Evolutionary conservation across 2,797 vertebrate species (phyloP), one percentile per base, ranked within the genome.

Genomic region (Danio kyathit): DNA sequence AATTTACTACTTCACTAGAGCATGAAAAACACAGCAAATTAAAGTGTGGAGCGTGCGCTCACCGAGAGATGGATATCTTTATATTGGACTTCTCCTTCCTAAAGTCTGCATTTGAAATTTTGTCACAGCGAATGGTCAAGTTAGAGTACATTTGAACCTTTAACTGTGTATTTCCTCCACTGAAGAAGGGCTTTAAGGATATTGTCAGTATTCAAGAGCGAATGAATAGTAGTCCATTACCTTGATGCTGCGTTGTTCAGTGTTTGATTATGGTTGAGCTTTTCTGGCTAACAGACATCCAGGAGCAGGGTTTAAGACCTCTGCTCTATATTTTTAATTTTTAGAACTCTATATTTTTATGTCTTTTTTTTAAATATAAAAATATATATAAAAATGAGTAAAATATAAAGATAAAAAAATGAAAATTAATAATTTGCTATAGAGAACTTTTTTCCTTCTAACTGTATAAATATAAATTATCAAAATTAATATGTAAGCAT

Each of bases 1-100:
- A 96, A 96, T 97, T 98, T 97, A 95, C 94, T 97, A 95, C 95
- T 95, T 95, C 96, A 97, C 90, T 96, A 95, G 96, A 98, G 96
- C 96, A 95, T 96, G 96, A 96, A 96, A 96, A 96, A 95, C 94
- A 95, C 93, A 94, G 93, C 93, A 96, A 96, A 96, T 97, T 96
- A 97, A 95, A 96, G 92, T 94, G 95, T 95, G 94, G 94, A 95
- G 95, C 94, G 92, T 90, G 92, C 95, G 93, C 94, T 96, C 93
- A 92, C 95, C 93, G 14, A 89, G 90, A 97, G 96, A 99, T 98
- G 93, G 90, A 89, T 97, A 96, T 98, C 96, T 95, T 94, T 95
- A 94, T 96, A 96, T 95, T 96, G 95, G 96, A 95, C 94, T 96
- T 94, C 91, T 89, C 87, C 88, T 91, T 84, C 90, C 90, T 89